Base-by-base conservation (phyloP, 2,888 invertebrate genomes). In the Arctia plantaginis region DNA sequence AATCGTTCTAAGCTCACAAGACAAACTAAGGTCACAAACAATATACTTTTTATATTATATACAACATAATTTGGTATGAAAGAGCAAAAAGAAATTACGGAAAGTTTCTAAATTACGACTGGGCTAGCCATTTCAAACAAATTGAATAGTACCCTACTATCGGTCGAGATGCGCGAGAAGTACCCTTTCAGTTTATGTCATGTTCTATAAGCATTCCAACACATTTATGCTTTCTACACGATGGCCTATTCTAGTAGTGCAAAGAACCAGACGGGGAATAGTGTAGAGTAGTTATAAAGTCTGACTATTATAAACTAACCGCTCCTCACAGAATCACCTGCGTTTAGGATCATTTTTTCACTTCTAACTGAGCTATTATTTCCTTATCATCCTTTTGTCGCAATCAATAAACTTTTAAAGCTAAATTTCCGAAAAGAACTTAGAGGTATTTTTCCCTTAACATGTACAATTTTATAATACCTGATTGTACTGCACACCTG, bases 401-500 rank as follows among this genome's bases (percentile, higher is more conserved):
- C 18, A 30, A 8, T 27, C n/a, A 18, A 6, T 44, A 27, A 13
- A 23, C 18, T 30, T 66, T 30, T 18, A 20, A 18, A 27, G 13
- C 27, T 33, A 8, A 66, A 66, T 44, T 10, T n/a, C 12, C 10
- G 18, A 30, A 44, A 44, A 18, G 3, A 12, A 66, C 39, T 15
- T 3, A 41, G 1, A 44, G 8, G 27, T 18, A 27, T 18, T 30
- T n/a, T 72, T 67, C 44, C n/a, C 15, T 27, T n/a, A 33, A 68
- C 44, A 47, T 47, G n/a, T n/a, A 64, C 23, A 4, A 66, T 33
- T 39, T 64, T 73, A 73, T 39, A 68, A 68, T 68, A 72, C 64
- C 27, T 75, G 81, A 75, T 77, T 78, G 55, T 69, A 62, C 10
- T 51, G 23, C 7, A 62, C 81, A 82, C 81, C 81, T 81, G 83